These are phyloP conservation scores for Micromussa lordhowensis DNA, from an alignment of 92 coral and sea anemone genomes.

Conservation along the genomic window DNA sequence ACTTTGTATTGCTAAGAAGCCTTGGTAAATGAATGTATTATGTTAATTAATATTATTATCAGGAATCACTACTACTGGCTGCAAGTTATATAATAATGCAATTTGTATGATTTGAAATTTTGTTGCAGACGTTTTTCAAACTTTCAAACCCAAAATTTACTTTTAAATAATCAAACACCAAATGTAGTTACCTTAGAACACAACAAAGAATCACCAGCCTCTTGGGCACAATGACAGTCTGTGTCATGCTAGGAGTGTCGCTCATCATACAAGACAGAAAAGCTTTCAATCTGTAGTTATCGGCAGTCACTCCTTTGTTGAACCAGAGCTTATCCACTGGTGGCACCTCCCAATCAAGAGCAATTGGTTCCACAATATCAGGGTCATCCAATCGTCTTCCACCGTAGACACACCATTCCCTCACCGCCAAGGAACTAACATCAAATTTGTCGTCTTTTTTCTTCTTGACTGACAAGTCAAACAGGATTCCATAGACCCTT, in stretches of 20 bases:
- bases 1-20: too few relatives aligned
- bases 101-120: background rate
- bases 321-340: slow-evolving; percentile 91
- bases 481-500: slow-evolving; percentile 88
- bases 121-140: too few relatives aligned
- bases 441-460: slow-evolving; percentile 44
- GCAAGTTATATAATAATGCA: too few relatives aligned
- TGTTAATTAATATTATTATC: too few relatives aligned
- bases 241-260: slow-evolving; percentile 93
- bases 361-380: slow-evolving; percentile 84
- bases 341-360: slow-evolving; percentile 91
- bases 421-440: slow-evolving; percentile 79
- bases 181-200: slow-evolving; percentile 74
- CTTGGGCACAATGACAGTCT: slow-evolving; percentile 94
- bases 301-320: slow-evolving; percentile 80
- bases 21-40: too few relatives aligned
- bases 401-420: slow-evolving; percentile 97
- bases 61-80: background rate
- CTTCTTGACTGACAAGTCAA: slow-evolving; percentile 82
- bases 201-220: slow-evolving; percentile 91
- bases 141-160: background rate
- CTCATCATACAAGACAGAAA: slow-evolving; percentile 93
- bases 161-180: too few relatives aligned
- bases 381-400: slow-evolving; percentile 85
- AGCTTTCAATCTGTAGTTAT: slow-evolving; percentile 91